These are phyloP conservation scores for Menidia menidia DNA, from an alignment of 2,797 vertebrate species.

Conservation along the genomic window DNA sequence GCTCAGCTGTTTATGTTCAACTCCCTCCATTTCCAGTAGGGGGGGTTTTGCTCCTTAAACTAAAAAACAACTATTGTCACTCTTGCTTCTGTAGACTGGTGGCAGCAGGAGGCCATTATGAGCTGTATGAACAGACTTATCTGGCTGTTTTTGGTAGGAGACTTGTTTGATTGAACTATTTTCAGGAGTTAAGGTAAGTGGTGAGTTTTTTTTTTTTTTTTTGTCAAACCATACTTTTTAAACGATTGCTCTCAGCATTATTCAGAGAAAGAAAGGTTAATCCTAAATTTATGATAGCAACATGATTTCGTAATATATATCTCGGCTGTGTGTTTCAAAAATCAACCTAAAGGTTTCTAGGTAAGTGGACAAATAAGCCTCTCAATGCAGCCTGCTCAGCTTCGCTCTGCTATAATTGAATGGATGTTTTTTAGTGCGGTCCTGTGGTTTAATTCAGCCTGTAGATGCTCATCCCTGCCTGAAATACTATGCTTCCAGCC, in stretches of 20 bases:
- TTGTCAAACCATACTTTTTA: not conserved
- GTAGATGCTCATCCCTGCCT: constrained; percentile 3
- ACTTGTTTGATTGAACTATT: not conserved
- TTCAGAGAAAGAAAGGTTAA: not conserved
- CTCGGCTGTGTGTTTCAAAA: not conserved
- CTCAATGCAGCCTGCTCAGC: constrained; percentile 5
- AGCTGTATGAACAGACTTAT: too few species aligned
- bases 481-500: constrained; percentile 3
- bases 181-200: too few species aligned
- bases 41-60: too few species aligned
- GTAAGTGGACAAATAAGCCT: constrained; percentile 21
- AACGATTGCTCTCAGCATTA: not conserved
- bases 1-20: too few species aligned
- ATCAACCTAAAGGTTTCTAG: not conserved
- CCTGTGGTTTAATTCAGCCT: not conserved
- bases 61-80: too few species aligned
- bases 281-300: not conserved
- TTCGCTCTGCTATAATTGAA: constrained; percentile 20
- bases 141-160: too few species aligned
- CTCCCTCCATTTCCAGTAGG: too few species aligned
- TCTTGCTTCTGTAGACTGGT: too few species aligned
- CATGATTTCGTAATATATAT: constrained; percentile 7
- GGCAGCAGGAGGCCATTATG: too few species aligned
- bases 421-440: constrained; percentile 13
- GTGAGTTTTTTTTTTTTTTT: not conserved